Evolutionary conservation across 2,113 vertebrate species (phyloP), one percentile per base, ranked within the genome.

Genomic region (Illadopsis cleaveri): DNA sequence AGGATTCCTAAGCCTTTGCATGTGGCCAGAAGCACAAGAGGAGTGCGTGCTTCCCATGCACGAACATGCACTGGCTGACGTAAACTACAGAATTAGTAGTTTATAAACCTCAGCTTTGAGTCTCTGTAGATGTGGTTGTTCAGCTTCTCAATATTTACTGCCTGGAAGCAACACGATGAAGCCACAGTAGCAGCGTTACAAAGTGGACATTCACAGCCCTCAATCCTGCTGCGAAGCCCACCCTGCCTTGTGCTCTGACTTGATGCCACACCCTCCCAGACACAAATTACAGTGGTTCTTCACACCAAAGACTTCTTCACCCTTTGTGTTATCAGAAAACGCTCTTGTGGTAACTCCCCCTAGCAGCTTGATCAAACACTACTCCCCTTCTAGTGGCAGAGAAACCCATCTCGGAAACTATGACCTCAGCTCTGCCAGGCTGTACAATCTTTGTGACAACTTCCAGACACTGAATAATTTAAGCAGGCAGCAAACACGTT

Each of bases 31-130:
- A n/a, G n/a, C 2, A 61, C 12, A 16, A 13, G 40, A 17, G 2
- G 12, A 66, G 21, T 10, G 6, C 3, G 0, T 13, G 15, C 10
- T 31, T 65, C 73, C 38, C 48, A 42, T 4, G 4, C 69, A 81
- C 0, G 0, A 12, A 42, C 14, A 30, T 2, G 2, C 33, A 64
- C 23, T 35, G 13, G 50, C n/a, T 48, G 35, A 93, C 0, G 3
- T 73, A 35, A 71, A 60, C 24, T 61, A 60, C n/a, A 73, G 37
- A 65, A 25, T 54, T n/a, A 53, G 11, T 16, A 19, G 23, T 40
- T 80, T 31, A 65, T 40, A 86, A 56, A 77, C 11, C 30, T 45
- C 68, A 68, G 15, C 31, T 66, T 12, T 37, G 7, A 72, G 38
- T 25, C 35, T 40, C 58, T 71, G 35, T 30, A 83, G 33, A 64